A percentile compares a stretch with the other conserved stretches of the same genome.
phyloP scores from a whole-genome alignment of 2,797 vertebrate genomes.

The Rhinoraja longicauda region DNA sequence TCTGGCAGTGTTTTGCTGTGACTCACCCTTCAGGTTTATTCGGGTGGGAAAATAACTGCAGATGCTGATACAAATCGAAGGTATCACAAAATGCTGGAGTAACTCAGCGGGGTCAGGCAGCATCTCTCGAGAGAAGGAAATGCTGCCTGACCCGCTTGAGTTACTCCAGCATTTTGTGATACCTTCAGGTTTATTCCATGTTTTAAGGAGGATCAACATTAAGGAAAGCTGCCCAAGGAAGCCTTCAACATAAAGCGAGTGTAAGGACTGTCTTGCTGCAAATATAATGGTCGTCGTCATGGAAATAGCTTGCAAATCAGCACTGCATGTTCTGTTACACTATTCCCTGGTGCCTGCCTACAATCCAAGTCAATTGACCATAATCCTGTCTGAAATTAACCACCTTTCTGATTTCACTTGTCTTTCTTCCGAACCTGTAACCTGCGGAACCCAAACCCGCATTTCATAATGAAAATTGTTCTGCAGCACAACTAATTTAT shows the following conservation, averaged over 20 bases:
- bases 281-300: constrained; percentile 1
- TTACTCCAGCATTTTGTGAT: no score
- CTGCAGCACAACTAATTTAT: background rate
- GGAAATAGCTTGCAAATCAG: constrained; percentile 17
- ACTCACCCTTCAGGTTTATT: background rate
- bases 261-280: background rate
- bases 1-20: background rate
- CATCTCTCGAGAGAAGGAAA: no score
- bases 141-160: no score
- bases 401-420: background rate
- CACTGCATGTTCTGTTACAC: background rate
- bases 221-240: background rate
- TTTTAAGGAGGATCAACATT: background rate
- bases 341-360: background rate
- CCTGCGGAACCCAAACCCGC: background rate
- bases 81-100: no score
- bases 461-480: background rate
- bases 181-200: background rate
- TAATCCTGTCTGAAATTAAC: background rate
- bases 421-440: no score
- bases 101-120: no score
- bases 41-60: no score
- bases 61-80: no score
- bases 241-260: background rate
- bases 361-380: background rate